phyloP scores from a whole-genome alignment of 2,113 vertebrate genomes.

The Actenoides lindsayi region DNA sequence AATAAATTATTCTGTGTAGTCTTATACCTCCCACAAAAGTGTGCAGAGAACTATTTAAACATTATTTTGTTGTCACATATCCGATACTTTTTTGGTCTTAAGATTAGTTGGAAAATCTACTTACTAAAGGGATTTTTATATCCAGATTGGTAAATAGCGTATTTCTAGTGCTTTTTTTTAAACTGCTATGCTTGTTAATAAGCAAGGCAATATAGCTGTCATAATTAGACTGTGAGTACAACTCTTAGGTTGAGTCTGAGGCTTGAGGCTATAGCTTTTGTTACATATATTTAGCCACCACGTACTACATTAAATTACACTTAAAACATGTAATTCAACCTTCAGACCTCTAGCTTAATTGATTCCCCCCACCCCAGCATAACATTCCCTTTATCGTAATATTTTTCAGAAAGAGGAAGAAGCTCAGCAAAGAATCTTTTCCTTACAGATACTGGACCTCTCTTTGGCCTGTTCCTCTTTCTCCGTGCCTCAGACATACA shows the following conservation, averaged over 20 bases:
- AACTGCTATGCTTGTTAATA: neutral
- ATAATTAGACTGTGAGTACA: neutral
- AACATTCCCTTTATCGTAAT: neutral
- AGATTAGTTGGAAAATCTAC: neutral
- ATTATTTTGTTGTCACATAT: neutral
- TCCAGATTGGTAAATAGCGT: neutral
- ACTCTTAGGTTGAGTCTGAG: neutral
- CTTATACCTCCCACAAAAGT: neutral
- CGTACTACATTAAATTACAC: neutral
- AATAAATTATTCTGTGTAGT: slow-evolving; percentile 5
- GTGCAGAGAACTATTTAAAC: neutral
- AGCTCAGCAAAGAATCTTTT: neutral
- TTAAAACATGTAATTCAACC: neutral
- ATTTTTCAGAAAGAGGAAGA: neutral
- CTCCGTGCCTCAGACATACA: neutral
- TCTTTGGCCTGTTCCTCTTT: neutral
- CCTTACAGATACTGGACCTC: neutral
- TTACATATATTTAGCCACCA: neutral
- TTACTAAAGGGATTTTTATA: slow-evolving; percentile 17
- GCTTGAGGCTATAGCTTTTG: neutral
- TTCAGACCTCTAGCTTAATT: neutral
- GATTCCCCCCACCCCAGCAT: neutral
- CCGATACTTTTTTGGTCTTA: neutral
- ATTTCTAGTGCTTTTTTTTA: neutral
- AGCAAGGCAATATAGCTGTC: slow-evolving; percentile 9